Percentiles rank a stretch among this genome's conserved stretches.
phyloP scores from a whole-genome alignment of 2,797 vertebrate species.

The Hypotaenidia okinawae region DNA sequence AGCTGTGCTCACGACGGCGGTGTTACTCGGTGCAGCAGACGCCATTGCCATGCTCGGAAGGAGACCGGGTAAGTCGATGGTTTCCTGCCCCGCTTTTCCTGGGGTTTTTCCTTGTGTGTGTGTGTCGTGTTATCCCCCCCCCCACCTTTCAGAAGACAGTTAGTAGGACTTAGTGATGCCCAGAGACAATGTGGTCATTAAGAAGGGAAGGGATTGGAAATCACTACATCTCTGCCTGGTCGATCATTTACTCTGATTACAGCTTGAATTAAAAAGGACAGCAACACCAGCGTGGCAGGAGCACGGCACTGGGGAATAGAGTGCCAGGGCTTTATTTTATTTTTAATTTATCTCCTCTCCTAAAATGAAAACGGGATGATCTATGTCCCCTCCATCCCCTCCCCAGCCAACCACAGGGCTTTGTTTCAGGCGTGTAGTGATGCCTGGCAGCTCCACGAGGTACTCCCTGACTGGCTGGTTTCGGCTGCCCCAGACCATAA shows the following conservation, averaged over 20 bases:
- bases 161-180: not conserved
- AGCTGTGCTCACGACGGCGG: accelerated
- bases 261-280: not conserved
- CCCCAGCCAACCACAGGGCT: not conserved
- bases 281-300: not conserved
- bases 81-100: not conserved
- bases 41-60: not conserved
- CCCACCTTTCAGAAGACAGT: not conserved
- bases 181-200: not conserved
- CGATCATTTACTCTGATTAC: not conserved
- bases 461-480: constrained; percentile 4
- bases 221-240: not conserved
- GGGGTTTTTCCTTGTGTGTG: no score
- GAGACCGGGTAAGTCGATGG: not conserved
- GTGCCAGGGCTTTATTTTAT: not conserved
- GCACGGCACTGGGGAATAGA: not conserved
- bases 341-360: not conserved
- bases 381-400: accelerated
- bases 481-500: constrained; percentile 7
- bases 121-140: no score
- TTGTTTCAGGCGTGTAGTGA: constrained; percentile 35
- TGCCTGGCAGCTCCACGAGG: not conserved
- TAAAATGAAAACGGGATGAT: not conserved
- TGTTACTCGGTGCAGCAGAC: not conserved
- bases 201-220: not conserved